Base-by-base conservation (phyloP, 2,113 vertebrate species). In the Trachemys scripta region DNA sequence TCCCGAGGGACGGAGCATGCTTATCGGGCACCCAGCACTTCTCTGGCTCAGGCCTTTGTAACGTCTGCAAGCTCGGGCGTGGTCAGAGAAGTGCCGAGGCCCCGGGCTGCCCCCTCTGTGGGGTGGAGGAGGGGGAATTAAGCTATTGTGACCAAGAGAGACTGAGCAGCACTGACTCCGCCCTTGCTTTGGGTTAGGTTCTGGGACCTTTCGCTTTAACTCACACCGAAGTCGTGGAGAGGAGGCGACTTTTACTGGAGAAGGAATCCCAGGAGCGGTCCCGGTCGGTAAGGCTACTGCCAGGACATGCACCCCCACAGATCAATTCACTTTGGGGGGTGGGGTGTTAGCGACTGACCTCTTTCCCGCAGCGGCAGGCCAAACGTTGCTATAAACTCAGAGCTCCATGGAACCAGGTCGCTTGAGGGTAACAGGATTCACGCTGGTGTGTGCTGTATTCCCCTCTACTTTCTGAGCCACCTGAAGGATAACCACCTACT, bases 141-240 rank as follows among this genome's bases (percentile, higher is more conserved):
- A 35, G 62, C 62, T 16, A 65, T 5, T 72, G 65, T 38, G 35
- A 69, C 62, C n/a, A 35, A n/a, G 19, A 38, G 19, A 72, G 17
- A 72, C 8, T 20, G 3, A 25, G 47, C 31, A 19, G 20, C 80
- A 24, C 19, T 38, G 53, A 38, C n/a, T 20, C 38, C 0, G 3
- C 59, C 6, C 6, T 11, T 16, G 2, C 84, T 62, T 17, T 0
- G 29, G 19, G 16, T 5, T 90, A 99, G 99, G 97, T 99, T 17
- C 98, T 99, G 53, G 90, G 94, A 0, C 98, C 98, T 1, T 99
- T 99, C 31, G 88, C 98, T 65, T 96, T 99, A 82, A 99, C 97
- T 2, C 99, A 99, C 78, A 95, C 95, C 0, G 99, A 99, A 94
- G 97, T 98, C 42, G 98, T 99, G 90, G 98, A 99, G 94, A 98